Evolutionary conservation across 2,888 invertebrate species (phyloP), one percentile per base, ranked within the genome.

Genomic region (Limnephilus marmoratus): DNA sequence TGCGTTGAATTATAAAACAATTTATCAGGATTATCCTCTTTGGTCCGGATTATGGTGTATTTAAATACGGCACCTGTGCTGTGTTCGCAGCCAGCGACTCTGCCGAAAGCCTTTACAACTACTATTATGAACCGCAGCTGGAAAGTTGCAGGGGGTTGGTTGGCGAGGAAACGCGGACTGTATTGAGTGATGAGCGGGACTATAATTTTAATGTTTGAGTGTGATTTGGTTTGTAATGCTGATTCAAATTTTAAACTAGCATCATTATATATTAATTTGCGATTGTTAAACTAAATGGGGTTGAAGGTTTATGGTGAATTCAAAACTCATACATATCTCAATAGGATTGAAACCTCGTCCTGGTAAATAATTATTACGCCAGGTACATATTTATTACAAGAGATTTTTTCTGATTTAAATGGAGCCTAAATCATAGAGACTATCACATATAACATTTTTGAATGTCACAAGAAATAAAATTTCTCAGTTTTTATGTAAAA

Each of bases 1-100:
- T 93, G 92, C 92, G 93, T 93, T 93, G 93, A 93, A 93, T 93
- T 93, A 93, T 93, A 93, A 93, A 93, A 93, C 93, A 93, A 93
- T 93, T 93, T 93, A 93, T 93, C 93, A 92, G 93, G 93, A 93
- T 93, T 93, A 93, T 93, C 93, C 93, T 93, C 93, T 93, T 93
- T 93, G 90, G 93, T 87, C 86, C 90, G 93, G 93, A 93, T 93
- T 93, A 93, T 82, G 92, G 90, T 86, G 93, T 93, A 91, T 93
- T 93, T 93, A 93, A 93, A 93, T 93, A 92, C 93, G 91, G 87
- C 93, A 93, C 93, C 93, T 93, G 93, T 81, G 92, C 81, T 87
- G 80, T 37, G 86, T 45, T 86, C 85, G 90, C 88, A 87, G 53
- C 53, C 31, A 83, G 82, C 34, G 31, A 68, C 68, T 68, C 68